A percentile compares a stretch with the other conserved stretches of the same genome.
Evolutionary conservation across 2,113 vertebrate species (phyloP).

Genomic region (Odontesthes bonariensis): DNA sequence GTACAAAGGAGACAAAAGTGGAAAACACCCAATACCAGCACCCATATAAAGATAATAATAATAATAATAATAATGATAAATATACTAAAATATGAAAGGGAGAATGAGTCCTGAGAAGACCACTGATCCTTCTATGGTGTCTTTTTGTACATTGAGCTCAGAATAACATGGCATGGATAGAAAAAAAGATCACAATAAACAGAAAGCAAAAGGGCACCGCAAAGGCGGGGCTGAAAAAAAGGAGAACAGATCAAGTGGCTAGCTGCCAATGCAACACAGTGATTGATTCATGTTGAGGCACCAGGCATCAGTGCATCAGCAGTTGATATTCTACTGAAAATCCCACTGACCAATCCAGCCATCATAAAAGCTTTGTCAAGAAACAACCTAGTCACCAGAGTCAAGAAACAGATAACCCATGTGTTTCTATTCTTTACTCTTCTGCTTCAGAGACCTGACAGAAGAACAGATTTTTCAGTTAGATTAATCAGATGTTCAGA

Average conservation of each 20-base stretch:
- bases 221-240: conserved; percentile 6
- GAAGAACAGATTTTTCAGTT: too few relatives aligned
- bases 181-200: conserved; percentile 1
- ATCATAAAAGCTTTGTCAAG: not conserved
- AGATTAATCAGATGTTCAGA: too few relatives aligned
- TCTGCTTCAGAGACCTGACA: too few relatives aligned
- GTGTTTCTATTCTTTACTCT: not conserved
- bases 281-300: conserved; percentile 38
- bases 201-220: conserved; percentile 13
- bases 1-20: too few relatives aligned
- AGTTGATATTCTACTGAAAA: not conserved
- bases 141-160: not conserved
- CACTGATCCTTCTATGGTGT: conserved; percentile 2
- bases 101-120: not conserved
- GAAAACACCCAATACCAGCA: too few relatives aligned
- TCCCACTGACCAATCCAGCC: not conserved
- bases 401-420: too few relatives aligned
- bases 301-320: conserved; percentile 8
- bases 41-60: too few relatives aligned
- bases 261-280: not conserved
- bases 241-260: conserved; percentile 11
- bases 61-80: too few relatives aligned
- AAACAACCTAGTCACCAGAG: not conserved
- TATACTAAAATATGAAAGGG: too few relatives aligned
- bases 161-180: not conserved